Percentiles rank a stretch among this genome's conserved stretches.
phyloP scores from a whole-genome alignment of 1,140 invertebrate genomes.

The Drosophila orosa region DNA sequence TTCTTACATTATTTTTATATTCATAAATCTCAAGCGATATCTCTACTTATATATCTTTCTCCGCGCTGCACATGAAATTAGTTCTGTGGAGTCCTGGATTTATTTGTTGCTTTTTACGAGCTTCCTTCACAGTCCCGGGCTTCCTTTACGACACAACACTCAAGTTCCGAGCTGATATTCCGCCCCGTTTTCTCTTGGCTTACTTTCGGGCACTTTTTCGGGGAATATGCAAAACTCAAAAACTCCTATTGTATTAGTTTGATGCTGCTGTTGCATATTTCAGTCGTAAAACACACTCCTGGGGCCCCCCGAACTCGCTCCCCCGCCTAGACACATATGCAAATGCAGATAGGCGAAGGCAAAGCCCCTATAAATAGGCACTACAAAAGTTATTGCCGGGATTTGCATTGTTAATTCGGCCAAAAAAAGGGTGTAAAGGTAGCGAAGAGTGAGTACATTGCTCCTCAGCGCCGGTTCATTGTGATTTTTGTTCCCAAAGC shows the following conservation, averaged over 20 bases:
- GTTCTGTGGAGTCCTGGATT: conserved; percentile 2
- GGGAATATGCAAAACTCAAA: conserved; percentile 26
- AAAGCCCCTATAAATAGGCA: conserved; percentile 45
- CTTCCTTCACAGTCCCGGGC: conserved; percentile 4
- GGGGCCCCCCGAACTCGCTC: conserved; percentile 3
- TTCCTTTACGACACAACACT: conserved; percentile 29
- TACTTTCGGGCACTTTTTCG: conserved; percentile 5
- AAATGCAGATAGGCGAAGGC: conserved; percentile 21
- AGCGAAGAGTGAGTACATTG: background rate
- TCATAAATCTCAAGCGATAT: background rate
- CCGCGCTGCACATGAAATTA: conserved; percentile 7
- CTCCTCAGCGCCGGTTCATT: conserved; percentile 7
- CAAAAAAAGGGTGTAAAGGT: conserved; percentile 10
- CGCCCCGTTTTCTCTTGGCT: background rate
- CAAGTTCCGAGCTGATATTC: conserved; percentile 3
- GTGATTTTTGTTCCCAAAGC: conserved; percentile 21
- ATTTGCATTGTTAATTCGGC: conserved; percentile 65
- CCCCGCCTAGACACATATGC: conserved; percentile 16
- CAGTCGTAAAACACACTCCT: conserved; percentile 49
- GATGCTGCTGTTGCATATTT: conserved; percentile 56
- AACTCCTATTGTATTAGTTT: conserved; percentile 34
- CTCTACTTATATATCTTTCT: background rate
- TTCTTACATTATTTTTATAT: background rate
- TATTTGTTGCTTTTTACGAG: conserved; percentile 22
- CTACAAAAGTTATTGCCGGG: conserved; percentile 46